Conservation (phyloP, 2,888 invertebrate genomes). For the Agrotis puta region DNA sequence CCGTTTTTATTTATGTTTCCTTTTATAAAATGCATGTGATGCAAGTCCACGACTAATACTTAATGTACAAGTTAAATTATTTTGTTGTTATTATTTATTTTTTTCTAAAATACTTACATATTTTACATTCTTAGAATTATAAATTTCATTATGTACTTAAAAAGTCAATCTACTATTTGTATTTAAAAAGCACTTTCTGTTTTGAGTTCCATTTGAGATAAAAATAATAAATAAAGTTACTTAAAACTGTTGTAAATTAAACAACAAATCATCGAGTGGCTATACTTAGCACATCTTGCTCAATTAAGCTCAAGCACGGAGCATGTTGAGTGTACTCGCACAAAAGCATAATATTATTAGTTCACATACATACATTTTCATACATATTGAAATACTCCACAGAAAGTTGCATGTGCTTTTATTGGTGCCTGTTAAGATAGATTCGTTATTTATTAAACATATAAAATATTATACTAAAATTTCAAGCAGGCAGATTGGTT, state of each 20-base stretch:
- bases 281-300: constrained; percentile 77
- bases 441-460: constrained; percentile 53
- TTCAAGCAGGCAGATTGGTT: constrained; percentile 55
- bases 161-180: constrained; percentile 65
- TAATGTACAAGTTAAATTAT: constrained; percentile 82
- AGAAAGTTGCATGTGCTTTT: constrained; percentile 78
- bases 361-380: constrained; percentile 63
- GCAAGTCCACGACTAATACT: constrained; percentile 90
- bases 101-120: constrained; percentile 66
- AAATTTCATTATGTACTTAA: constrained; percentile 79
- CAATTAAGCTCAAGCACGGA: constrained; percentile 84
- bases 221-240: constrained; percentile 58
- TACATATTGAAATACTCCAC: constrained; percentile 64
- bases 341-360: constrained; percentile 80
- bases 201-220: constrained; percentile 64
- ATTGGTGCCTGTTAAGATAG: constrained; percentile 76
- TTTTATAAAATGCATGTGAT: constrained; percentile 86
- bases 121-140: constrained; percentile 68
- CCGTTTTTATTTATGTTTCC: constrained; percentile 85
- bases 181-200: constrained; percentile 75
- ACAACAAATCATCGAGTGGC: constrained; percentile 52
- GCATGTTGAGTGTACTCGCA: constrained; percentile 81
- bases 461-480: constrained; percentile 36
- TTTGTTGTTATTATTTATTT: constrained; percentile 78
- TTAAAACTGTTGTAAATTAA: constrained; percentile 61